Evolutionary conservation across 2,797 vertebrate genomes (phyloP).

Genomic region (Pseudomugil gertrudae): DNA sequence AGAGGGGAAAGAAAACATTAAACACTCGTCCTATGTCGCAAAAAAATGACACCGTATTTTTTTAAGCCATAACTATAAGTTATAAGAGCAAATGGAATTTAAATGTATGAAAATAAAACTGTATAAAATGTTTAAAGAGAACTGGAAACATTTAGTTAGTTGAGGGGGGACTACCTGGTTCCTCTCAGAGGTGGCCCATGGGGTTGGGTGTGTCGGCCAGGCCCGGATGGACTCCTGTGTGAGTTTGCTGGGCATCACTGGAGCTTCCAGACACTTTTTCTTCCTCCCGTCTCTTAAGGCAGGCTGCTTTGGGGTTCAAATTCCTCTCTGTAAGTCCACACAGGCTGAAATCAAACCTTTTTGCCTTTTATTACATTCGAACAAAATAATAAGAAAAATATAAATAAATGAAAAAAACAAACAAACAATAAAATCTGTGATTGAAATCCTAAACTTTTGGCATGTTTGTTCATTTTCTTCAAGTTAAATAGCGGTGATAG

Average conservation of each 20-base stretch:
- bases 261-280: conserved; percentile 94
- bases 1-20: background rate
- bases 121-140: too few relatives aligned
- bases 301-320: conserved; percentile 99
- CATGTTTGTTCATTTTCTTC: background rate
- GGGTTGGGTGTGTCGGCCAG: conserved; percentile 96
- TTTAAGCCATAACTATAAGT: too few relatives aligned
- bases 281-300: conserved; percentile 98
- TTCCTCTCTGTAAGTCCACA: conserved; percentile 87
- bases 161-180: conserved; percentile 73
- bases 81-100: background rate
- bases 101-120: too few relatives aligned
- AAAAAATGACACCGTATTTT: too few relatives aligned
- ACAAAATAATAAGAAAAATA: background rate
- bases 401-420: background rate
- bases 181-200: conserved; percentile 97
- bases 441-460: background rate
- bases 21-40: background rate
- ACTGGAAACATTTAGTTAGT: background rate
- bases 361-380: background rate
- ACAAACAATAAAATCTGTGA: background rate
- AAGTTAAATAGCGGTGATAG: background rate
- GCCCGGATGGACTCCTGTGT: conserved; percentile 91
- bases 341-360: conserved; percentile 3
- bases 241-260: conserved; percentile 88